Conservation (phyloP, 92 coral and sea anemone genomes). For the Metridium senile region DNA sequence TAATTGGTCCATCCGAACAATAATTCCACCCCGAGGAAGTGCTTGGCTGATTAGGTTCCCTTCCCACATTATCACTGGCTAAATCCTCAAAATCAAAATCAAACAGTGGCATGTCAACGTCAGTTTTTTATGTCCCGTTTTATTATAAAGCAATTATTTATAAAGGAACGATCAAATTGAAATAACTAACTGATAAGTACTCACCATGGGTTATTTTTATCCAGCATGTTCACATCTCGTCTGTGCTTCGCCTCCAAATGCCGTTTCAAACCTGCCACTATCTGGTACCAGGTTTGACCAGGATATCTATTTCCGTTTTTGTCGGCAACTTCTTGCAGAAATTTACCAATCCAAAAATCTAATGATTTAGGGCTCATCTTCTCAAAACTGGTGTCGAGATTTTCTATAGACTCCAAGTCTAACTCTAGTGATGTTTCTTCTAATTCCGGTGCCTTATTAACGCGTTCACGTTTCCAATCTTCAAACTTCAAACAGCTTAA, state of each 20-base stretch:
- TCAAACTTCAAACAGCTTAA: constrained; percentile 13
- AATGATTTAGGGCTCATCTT: constrained; percentile 6
- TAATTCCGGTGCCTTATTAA: neutral
- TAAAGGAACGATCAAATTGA: no score
- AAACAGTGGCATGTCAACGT: constrained; percentile 7
- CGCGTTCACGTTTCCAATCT: constrained; percentile 14
- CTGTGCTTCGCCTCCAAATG: constrained; percentile 21
- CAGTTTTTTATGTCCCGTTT: no score
- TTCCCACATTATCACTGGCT: constrained; percentile 1
- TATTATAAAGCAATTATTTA: no score
- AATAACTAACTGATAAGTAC: no score
- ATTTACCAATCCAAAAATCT: constrained; percentile 16
- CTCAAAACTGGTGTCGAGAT: neutral
- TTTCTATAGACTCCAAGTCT: constrained; percentile 3
- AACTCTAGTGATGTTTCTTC: neutral
- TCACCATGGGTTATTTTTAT: constrained; percentile 13
- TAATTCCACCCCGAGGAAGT: constrained; percentile 7
- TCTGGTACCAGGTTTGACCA: constrained; percentile 5
- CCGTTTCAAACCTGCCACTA: constrained; percentile 13
- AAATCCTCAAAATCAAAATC: constrained; percentile 20
- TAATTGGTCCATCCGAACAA: constrained; percentile 16
- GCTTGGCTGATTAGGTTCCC: constrained; percentile 7
- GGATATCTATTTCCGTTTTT: constrained; percentile 3
- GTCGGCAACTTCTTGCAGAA: constrained; percentile 13
- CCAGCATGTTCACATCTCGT: constrained; percentile 6